phyloP scores from a whole-genome alignment of 1,140 invertebrate genomes.

The Proctacanthus coquilletti region DNA sequence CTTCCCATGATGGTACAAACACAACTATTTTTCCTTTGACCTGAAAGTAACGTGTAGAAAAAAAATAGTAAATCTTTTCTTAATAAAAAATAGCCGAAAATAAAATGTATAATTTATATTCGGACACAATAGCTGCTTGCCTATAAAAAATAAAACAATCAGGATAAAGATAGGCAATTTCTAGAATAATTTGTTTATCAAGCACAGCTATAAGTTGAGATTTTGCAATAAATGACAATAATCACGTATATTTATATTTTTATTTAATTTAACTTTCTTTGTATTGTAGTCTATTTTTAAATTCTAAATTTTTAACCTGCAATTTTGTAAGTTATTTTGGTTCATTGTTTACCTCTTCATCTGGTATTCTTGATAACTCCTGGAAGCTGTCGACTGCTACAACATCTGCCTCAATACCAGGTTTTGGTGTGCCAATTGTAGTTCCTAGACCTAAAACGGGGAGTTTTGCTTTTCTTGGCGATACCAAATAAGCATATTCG shows the following conservation, averaged over 20 bases:
- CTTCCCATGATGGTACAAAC: conserved; percentile 47
- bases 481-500: conserved; percentile 43
- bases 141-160: too few relatives aligned
- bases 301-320: too few relatives aligned
- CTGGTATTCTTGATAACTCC: conserved; percentile 36
- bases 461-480: conserved; percentile 41
- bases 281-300: too few relatives aligned
- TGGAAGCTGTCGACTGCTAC: conserved; percentile 53
- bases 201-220: too few relatives aligned
- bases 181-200: too few relatives aligned
- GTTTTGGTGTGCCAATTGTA: conserved; percentile 43
- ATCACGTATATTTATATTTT: too few relatives aligned
- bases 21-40: conserved; percentile 57
- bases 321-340: not conserved
- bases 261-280: too few relatives aligned
- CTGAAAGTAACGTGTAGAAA: too few relatives aligned
- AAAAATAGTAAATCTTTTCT: not conserved
- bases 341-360: conserved; percentile 27
- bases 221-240: too few relatives aligned
- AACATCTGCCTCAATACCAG: conserved; percentile 51
- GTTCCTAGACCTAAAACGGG: conserved; percentile 46
- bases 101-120: not conserved
- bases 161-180: too few relatives aligned
- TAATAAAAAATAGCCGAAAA: not conserved
- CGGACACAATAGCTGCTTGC: too few relatives aligned